Evolutionary conservation across 2,888 invertebrate genomes (phyloP).

Genomic region (Ditula angustiorana): DNA sequence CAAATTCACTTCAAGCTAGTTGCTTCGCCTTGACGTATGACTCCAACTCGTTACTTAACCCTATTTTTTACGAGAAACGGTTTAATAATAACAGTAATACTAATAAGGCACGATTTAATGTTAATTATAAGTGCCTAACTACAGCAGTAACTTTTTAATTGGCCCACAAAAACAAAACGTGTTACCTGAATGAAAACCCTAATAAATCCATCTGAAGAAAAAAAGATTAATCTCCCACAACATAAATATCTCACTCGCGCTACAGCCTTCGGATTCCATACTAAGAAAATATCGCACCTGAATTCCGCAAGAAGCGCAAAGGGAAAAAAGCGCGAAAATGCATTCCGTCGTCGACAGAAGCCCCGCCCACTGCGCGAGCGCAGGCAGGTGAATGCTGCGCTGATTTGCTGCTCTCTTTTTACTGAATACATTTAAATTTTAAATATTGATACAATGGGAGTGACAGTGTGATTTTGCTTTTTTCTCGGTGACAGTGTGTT

Average conservation of each 20-base stretch:
- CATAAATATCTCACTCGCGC: constrained; percentile 77
- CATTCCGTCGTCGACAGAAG: constrained; percentile 62
- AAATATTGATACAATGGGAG: constrained; percentile 78
- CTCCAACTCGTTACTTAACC: too few species aligned
- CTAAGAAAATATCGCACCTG: constrained; percentile 83
- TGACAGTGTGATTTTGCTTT: constrained; percentile 56
- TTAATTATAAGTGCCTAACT: not conserved
- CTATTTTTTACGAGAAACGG: too few species aligned
- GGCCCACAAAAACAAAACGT: constrained; percentile 8
- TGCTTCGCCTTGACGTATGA: too few species aligned
- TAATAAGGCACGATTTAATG: too few species aligned
- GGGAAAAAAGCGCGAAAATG: constrained; percentile 76
- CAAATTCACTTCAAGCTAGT: too few species aligned
- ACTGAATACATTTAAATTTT: constrained; percentile 69
- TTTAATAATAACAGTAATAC: too few species aligned
- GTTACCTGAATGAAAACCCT: constrained; percentile 50
- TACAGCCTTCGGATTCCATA: constrained; percentile 80
- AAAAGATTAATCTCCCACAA: constrained; percentile 70
- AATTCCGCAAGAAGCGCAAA: constrained; percentile 79
- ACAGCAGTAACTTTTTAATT: not conserved
- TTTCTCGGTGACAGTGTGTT: constrained; percentile 11
- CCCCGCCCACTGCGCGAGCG: constrained; percentile 78
- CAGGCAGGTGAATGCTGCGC: constrained; percentile 82
- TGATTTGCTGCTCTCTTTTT: constrained; percentile 73
- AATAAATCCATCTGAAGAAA: constrained; percentile 70